A percentile compares a stretch with the other conserved stretches of the same genome.
phyloP scores from a whole-genome alignment of 2,888 invertebrate genomes.

The Himalopsyche tibetana region DNA sequence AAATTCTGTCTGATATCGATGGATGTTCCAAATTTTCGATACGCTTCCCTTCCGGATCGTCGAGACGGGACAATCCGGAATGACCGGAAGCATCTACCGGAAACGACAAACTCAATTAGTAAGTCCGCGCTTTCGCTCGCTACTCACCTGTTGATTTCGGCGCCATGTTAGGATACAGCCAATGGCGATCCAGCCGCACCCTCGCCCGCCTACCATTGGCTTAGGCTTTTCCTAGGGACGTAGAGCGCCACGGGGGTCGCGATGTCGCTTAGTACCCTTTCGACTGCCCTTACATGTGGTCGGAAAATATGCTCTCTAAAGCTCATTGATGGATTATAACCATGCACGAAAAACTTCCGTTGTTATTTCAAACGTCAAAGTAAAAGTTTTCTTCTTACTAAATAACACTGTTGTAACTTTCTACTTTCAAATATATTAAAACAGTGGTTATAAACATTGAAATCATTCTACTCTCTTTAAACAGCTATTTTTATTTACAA shows the following conservation, averaged over 20 bases:
- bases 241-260: conserved; percentile 69
- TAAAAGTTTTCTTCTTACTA: background rate
- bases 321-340: background rate
- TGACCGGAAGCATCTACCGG: conserved; percentile 63
- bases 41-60: conserved; percentile 37
- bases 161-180: conserved; percentile 73
- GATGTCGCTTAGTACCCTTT: conserved; percentile 71
- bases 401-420: background rate
- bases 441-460: no score
- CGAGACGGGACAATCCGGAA: conserved; percentile 56
- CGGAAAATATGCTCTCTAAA: conserved; percentile 16
- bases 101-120: conserved; percentile 65
- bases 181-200: conserved; percentile 74
- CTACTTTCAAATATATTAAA: no score
- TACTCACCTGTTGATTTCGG: conserved; percentile 77
- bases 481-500: no score
- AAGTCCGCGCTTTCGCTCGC: conserved; percentile 51
- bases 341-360: conserved; percentile 3
- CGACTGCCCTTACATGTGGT: conserved; percentile 67
- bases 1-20: background rate
- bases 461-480: no score
- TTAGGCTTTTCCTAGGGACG: conserved; percentile 66
- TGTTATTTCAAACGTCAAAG: background rate
- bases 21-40: conserved; percentile 7
- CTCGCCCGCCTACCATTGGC: conserved; percentile 73